These are phyloP conservation scores for Nettapus auritus DNA, from an alignment of 2,113 vertebrate species.

Conservation along the genomic window DNA sequence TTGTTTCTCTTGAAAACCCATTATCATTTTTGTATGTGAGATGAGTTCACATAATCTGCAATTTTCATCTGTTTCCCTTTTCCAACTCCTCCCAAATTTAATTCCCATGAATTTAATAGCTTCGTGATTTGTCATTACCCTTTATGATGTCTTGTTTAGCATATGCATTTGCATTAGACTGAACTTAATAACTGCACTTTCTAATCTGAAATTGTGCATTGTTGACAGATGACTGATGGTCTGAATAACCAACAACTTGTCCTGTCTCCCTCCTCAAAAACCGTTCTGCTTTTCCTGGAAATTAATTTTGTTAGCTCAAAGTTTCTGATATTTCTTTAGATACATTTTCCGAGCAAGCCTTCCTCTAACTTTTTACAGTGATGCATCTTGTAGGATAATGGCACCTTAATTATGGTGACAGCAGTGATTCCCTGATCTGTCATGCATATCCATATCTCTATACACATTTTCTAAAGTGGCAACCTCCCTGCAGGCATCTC, in stretches of 20 bases:
- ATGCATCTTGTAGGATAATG: not conserved
- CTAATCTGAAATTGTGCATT: not conserved
- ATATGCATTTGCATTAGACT: not conserved
- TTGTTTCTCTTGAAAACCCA: not conserved
- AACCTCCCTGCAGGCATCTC: not conserved
- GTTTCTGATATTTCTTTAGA: not conserved
- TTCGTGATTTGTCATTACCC: not conserved
- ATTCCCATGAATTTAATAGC: not conserved
- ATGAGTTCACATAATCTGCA: not conserved
- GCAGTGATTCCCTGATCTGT: not conserved
- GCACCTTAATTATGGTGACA: not conserved
- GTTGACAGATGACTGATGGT: not conserved
- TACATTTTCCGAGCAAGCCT: conserved; percentile 19
- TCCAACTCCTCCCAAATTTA: not conserved
- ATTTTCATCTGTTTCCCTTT: not conserved
- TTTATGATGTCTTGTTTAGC: not conserved
- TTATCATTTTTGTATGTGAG: not conserved
- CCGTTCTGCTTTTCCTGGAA: not conserved
- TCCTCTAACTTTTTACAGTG: not conserved
- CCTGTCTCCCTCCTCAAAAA: not conserved
- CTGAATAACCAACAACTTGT: not conserved
- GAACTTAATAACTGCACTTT: not conserved
- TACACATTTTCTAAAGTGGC: not conserved
- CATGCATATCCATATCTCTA: not conserved
- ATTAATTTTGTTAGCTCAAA: not conserved